A percentile compares a stretch with the other conserved stretches of the same genome.
These are phyloP conservation scores for Lasaia peninsularis DNA, from an alignment of 1,140 invertebrate genomes.

Conservation along the genomic window DNA sequence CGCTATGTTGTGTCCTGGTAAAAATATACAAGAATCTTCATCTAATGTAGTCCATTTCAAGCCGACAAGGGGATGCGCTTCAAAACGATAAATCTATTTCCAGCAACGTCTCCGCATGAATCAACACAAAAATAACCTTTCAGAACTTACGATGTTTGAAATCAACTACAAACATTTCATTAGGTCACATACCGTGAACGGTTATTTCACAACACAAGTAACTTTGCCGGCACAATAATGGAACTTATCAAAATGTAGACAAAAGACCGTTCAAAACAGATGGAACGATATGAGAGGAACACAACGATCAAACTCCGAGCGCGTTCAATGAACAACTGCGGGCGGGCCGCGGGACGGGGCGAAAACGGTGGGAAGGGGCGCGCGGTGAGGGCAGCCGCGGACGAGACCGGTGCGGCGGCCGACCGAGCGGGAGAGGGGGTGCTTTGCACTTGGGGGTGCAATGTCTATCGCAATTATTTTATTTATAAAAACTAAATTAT, in stretches of 20 bases:
- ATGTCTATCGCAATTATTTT: slow-evolving; percentile 22
- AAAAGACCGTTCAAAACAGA: slow-evolving; percentile 58
- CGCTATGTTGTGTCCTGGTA: slow-evolving; percentile 27
- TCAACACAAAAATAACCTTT: slow-evolving; percentile 76
- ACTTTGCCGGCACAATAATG: slow-evolving; percentile 42
- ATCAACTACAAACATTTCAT: slow-evolving; percentile 55
- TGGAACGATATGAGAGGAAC: slow-evolving; percentile 34
- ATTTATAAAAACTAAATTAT: not conserved
- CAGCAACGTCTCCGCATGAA: slow-evolving; percentile 72
- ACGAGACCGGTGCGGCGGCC: slow-evolving; percentile 25
- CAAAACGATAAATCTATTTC: slow-evolving; percentile 69
- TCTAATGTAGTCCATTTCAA: slow-evolving; percentile 49
- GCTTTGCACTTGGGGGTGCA: slow-evolving; percentile 42
- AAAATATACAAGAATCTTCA: slow-evolving; percentile 34
- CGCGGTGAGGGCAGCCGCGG: slow-evolving; percentile 26
- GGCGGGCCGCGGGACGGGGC: slow-evolving; percentile 35
- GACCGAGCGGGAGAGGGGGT: slow-evolving; percentile 11
- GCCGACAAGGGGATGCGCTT: slow-evolving; percentile 61
- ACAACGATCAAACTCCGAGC: slow-evolving; percentile 45
- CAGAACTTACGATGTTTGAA: slow-evolving; percentile 60
- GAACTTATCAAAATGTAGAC: slow-evolving; percentile 49
- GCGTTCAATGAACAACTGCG: slow-evolving; percentile 69
- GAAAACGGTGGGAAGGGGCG: slow-evolving; percentile 23
- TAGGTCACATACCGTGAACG: slow-evolving; percentile 67
- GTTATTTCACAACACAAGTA: slow-evolving; percentile 64